phyloP scores from a whole-genome alignment of 1,140 invertebrate species.

The Theocolax elegans region DNA sequence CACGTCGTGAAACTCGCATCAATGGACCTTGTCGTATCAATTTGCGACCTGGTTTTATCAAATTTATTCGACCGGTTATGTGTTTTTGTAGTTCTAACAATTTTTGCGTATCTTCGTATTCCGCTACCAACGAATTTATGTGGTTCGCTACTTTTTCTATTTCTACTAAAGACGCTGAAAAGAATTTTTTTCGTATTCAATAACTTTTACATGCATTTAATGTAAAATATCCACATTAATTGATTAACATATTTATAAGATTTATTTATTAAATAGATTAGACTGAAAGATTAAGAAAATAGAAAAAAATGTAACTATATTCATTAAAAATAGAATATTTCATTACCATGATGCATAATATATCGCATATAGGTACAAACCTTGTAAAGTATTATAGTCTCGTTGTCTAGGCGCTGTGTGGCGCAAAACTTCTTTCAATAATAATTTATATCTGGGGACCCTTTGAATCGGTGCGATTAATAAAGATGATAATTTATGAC shows the following conservation, averaged over 20 bases:
- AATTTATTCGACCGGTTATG: slow-evolving; percentile 70
- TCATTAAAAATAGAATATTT: too few relatives aligned
- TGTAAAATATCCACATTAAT: too few relatives aligned
- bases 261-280: not conserved
- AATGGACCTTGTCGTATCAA: slow-evolving; percentile 78
- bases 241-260: not conserved
- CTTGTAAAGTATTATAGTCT: slow-evolving; percentile 70
- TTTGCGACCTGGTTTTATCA: slow-evolving; percentile 76
- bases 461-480: slow-evolving; percentile 82
- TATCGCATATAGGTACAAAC: too few relatives aligned
- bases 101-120: slow-evolving; percentile 78
- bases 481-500: slow-evolving; percentile 75
- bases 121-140: slow-evolving; percentile 77
- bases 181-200: slow-evolving; percentile 18
- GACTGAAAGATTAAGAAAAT: too few relatives aligned
- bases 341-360: too few relatives aligned
- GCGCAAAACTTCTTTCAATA: slow-evolving; percentile 76
- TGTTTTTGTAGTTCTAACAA: slow-evolving; percentile 76
- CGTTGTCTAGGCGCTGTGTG: slow-evolving; percentile 72
- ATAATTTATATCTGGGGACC: slow-evolving; percentile 79
- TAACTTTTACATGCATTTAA: too few relatives aligned
- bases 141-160: slow-evolving; percentile 76
- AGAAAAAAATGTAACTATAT: too few relatives aligned
- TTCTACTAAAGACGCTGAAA: slow-evolving; percentile 73
- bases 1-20: slow-evolving; percentile 72